These are phyloP conservation scores for Myodes glareolus DNA, from an alignment of 2,113 vertebrate species.

Conservation along the genomic window DNA sequence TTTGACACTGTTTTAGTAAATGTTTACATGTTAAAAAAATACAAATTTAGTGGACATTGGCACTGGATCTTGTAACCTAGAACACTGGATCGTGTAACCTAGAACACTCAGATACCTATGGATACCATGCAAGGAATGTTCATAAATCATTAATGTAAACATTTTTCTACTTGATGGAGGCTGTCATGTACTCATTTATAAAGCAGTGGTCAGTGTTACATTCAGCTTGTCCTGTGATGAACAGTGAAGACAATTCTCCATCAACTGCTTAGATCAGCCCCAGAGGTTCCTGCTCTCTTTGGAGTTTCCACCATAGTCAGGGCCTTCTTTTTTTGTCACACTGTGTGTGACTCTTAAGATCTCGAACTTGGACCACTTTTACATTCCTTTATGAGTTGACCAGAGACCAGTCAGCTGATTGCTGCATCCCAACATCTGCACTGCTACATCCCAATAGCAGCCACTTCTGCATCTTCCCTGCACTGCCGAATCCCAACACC, in stretches of 20 bases:
- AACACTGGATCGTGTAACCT: not conserved
- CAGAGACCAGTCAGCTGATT: not conserved
- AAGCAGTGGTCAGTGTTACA: too few relatives aligned
- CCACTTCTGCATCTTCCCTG: too few relatives aligned
- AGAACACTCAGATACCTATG: not conserved
- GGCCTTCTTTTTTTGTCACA: not conserved
- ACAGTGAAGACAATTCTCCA: not conserved
- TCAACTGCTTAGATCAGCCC: not conserved
- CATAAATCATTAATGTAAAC: not conserved
- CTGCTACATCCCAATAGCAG: too few relatives aligned
- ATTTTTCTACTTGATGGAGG: not conserved
- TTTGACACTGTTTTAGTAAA: not conserved
- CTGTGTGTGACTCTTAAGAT: too few relatives aligned
- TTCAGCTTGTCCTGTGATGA: not conserved
- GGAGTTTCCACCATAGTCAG: not conserved
- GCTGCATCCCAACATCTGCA: not conserved
- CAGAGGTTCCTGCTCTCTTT: not conserved
- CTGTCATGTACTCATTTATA: too few relatives aligned
- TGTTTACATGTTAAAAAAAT: not conserved
- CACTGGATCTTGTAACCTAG: not conserved
- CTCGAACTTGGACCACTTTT: not conserved
- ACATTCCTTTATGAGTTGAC: not conserved
- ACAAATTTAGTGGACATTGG: not conserved
- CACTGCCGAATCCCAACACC: too few relatives aligned
- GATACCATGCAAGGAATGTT: too few relatives aligned